Base-by-base conservation (phyloP, 2,113 vertebrate genomes). In the Struthidea cinerea region DNA sequence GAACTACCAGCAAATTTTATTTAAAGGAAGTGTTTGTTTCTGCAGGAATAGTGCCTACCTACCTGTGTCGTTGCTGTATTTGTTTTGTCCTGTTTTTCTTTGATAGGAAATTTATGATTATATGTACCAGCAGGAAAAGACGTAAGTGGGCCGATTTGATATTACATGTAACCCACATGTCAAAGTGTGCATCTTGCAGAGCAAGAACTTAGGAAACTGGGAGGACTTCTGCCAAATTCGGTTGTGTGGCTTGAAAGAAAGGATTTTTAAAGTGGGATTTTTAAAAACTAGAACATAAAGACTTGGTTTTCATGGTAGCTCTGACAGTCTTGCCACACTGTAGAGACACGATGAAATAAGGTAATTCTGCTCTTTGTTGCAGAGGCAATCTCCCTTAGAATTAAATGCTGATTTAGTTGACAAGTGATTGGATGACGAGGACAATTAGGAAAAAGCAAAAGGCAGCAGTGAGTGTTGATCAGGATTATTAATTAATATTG, bases 71-170 rank as follows among this genome's bases (percentile, higher is more conserved):
- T n/a, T 59, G 17, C 32, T 32, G 10, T 67, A 42, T 80, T 80
- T 84, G 28, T 28, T 89, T 76, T 44, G 9, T 63, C 27, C 27
- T 15, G 11, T 14, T 81, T 81, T 73, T 16, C 20, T 69, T 69
- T 90, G 49, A 20, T 57, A 55, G 13, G 30, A 69, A 89, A 55
- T 50, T 76, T 10, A 28, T 63, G 8, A 26, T 50, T 86, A 32
- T 24, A 50, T 32, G 39, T 91, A 71, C 17, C 26, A 60, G 35
- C 65, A 76, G 20, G 9, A 70, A 80, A 87, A 63, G 12, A 69
- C 0, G 0, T 42, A 68, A 1, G 1, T 37, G 13, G 16, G 6
- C 9, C 53, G 22, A 53, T 77, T 68, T 89, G 21, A 24, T 84
- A 53, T 33, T 65, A 16, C 27, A 46, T 71, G 16, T 68, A 50